Evolutionary conservation across 2,797 vertebrate species (phyloP).

Genomic region (Sorex maritimensis): DNA sequence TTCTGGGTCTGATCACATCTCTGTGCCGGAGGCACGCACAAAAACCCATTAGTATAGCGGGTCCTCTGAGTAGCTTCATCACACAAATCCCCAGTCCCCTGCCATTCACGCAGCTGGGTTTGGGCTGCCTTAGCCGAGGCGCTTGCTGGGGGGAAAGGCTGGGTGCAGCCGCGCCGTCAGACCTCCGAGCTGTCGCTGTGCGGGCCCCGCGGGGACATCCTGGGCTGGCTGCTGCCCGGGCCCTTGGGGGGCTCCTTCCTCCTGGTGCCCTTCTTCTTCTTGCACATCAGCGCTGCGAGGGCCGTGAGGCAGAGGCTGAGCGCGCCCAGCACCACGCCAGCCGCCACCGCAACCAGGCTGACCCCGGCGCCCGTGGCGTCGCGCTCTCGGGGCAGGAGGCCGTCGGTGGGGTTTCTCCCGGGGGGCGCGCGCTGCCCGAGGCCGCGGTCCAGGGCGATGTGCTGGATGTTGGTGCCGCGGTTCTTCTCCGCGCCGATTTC

Average conservation of each 20-base stretch:
- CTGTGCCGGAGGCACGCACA: conserved; percentile 58
- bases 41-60: conserved; percentile 90
- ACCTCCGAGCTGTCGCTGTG: conserved; percentile 96
- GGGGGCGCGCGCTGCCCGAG: conserved; percentile 85
- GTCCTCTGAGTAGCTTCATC: conserved; percentile 60
- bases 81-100: conserved; percentile 70
- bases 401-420: conserved; percentile 87
- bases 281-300: conserved; percentile 89
- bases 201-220: conserved; percentile 89
- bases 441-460: conserved; percentile 93
- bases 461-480: conserved; percentile 97
- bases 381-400: conserved; percentile 91
- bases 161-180: conserved; percentile 87
- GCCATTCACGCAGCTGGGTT: conserved; percentile 5
- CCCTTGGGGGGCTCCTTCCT: conserved; percentile 89
- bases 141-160: conserved; percentile 88
- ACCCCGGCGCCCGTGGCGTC: conserved; percentile 85
- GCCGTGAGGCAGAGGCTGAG: conserved; percentile 91
- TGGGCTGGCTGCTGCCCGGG: conserved; percentile 92
- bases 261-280: conserved; percentile 85
- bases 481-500: conserved; percentile 93
- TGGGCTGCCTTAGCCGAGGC: conserved; percentile 90
- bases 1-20: neutral
- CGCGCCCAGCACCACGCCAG: conserved; percentile 91
- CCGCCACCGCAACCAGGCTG: conserved; percentile 89